Evolutionary conservation across 2,888 invertebrate genomes (phyloP).

Genomic region (Azorinus chamasolen): DNA sequence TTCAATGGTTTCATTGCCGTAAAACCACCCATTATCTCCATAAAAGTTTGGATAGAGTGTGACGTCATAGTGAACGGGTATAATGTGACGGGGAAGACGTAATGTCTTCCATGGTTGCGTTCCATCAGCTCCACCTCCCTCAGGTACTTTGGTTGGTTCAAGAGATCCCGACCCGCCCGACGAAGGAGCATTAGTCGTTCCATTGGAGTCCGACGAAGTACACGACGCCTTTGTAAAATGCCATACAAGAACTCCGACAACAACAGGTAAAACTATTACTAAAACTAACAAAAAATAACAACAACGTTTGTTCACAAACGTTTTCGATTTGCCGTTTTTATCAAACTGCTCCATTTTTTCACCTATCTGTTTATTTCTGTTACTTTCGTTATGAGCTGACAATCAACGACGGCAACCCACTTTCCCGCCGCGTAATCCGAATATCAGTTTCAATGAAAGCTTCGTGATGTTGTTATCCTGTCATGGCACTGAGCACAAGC

Average conservation of each 20-base stretch:
- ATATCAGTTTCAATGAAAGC: no score
- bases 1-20: constrained; percentile 83
- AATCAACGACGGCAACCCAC: no score
- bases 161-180: constrained; percentile 7
- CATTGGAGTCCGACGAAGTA: background rate
- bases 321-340: constrained; percentile 15
- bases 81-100: constrained; percentile 89
- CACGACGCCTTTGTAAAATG: constrained; percentile 65
- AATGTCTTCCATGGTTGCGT: constrained; percentile 84
- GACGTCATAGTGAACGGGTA: constrained; percentile 91
- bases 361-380: no score
- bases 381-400: no score
- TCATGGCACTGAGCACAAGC: no score
- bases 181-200: background rate
- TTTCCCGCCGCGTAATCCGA: no score
- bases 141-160: constrained; percentile 18
- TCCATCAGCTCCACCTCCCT: constrained; percentile 39
- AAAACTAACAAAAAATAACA: constrained; percentile 70
- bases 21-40: constrained; percentile 86
- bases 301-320: constrained; percentile 61
- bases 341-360: background rate
- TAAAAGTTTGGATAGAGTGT: constrained; percentile 90
- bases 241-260: constrained; percentile 77
- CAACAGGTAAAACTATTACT: constrained; percentile 69
- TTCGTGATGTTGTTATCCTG: no score